phyloP scores from a whole-genome alignment of 2,797 vertebrate species.

The Rhincodon typus region DNA sequence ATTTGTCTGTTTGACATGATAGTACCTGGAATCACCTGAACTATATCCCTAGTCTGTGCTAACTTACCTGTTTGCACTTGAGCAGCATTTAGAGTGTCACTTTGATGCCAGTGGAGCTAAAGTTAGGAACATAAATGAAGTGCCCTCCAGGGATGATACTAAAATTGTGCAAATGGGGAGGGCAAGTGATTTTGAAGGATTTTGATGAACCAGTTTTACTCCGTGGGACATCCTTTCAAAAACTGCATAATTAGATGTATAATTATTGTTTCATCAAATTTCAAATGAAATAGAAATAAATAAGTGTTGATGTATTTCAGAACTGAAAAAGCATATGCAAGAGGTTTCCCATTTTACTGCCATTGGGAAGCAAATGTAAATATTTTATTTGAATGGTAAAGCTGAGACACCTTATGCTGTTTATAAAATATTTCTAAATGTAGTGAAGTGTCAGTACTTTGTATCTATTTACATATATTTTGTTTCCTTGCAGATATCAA shows the following conservation, averaged over 20 bases:
- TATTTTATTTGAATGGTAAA: neutral
- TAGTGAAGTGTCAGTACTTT: neutral
- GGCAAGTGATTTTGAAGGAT: neutral
- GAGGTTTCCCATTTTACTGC: neutral
- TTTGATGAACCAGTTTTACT: neutral
- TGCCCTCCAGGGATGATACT: neutral
- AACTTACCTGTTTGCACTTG: neutral
- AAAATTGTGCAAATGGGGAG: neutral
- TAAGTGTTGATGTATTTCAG: neutral
- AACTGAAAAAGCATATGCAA: neutral
- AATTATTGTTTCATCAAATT: neutral
- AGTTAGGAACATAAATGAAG: neutral
- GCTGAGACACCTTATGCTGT: neutral
- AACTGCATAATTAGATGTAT: neutral
- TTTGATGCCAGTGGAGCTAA: neutral
- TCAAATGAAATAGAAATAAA: neutral
- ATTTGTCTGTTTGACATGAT: neutral
- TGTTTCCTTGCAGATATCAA: slow-evolving; percentile 76
- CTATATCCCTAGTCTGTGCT: neutral
- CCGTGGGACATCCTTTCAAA: neutral
- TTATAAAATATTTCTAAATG: neutral
- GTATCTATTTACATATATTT: slow-evolving; percentile 28
- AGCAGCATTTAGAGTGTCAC: neutral
- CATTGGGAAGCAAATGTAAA: neutral
- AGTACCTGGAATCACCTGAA: neutral